Base-by-base conservation (phyloP, 2,113 vertebrate species). In the Psophia crepitans region DNA sequence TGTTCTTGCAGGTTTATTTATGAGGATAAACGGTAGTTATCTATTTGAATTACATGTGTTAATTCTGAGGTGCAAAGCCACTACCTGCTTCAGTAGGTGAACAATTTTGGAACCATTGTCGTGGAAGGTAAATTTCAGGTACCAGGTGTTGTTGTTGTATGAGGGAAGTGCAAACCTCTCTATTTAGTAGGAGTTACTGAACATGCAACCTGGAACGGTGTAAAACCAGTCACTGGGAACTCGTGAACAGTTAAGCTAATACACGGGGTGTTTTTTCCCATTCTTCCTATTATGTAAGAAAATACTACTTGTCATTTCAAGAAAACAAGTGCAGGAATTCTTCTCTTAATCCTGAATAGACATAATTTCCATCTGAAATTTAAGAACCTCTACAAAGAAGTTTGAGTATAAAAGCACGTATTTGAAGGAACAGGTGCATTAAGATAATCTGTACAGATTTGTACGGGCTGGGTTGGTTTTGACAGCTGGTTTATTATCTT, bases 261-360 rank as follows among this genome's bases (percentile, higher is more conserved):
- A 51, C 20, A 33, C 20, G 14, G 14, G 23, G 12, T 0, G 2
- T 24, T 71, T 12, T 5, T 9, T 1, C 7, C 21, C 21, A 6
- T n/a, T 77, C 35, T 73, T 81, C 44, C 73, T 70, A 4, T 88
- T 79, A 61, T 24, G 22, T 58, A 32, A 9, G 2, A 90, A 79
- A 86, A 71, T 68, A 80, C 21, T 32, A 21, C 43, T 33, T 69
- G 49, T 44, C 14, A 46, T 51, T 86, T 46, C 35, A 70, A 68
- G 82, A 48, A 78, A 60, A 66, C 21, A 32, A 80, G 39, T 8
- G 43, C 63, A 6, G 13, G 84, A 65, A 78, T 89, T 57, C 33
- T 74, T 9, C 49, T 74, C 14, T 71, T 51, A 24, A 27, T 21
- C 48, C 53, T 77, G 58, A 94, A 26, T 2, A 53, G 82, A 26